Evolutionary conservation across 1,140 invertebrate genomes (phyloP).

Genomic region (Drosophila serrata): DNA sequence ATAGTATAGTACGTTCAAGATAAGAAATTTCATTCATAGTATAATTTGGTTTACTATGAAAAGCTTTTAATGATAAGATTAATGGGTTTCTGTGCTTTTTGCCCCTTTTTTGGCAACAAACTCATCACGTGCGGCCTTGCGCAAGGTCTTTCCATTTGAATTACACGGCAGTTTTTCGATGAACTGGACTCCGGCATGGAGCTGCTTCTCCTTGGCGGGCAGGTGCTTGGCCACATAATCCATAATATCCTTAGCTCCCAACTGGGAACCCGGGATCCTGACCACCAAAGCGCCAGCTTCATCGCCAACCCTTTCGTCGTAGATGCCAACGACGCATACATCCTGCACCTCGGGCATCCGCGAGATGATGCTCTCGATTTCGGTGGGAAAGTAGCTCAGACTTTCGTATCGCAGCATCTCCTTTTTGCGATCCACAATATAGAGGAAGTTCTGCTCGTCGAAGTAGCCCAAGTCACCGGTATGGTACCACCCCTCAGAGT

Average conservation of each 20-base stretch:
- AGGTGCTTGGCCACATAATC: conserved; percentile 73
- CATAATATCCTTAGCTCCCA: conserved; percentile 56
- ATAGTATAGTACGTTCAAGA: neutral
- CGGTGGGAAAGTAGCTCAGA: conserved; percentile 78
- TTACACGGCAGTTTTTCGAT: conserved; percentile 79
- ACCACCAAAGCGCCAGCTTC: conserved; percentile 69
- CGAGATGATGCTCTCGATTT: conserved; percentile 66
- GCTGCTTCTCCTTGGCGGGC: conserved; percentile 85
- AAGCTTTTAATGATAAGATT: neutral
- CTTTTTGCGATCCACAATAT: conserved; percentile 91
- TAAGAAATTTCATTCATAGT: conserved; percentile 20
- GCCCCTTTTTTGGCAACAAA: neutral
- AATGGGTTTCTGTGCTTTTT: neutral
- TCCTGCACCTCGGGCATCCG: conserved; percentile 59
- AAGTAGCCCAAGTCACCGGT: conserved; percentile 91
- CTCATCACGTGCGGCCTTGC: neutral
- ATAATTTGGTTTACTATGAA: neutral
- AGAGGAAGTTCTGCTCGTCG: conserved; percentile 89
- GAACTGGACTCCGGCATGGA: conserved; percentile 88
- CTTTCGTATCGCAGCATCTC: conserved; percentile 91
- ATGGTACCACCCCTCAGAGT: conserved; percentile 90
- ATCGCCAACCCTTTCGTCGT: conserved; percentile 66
- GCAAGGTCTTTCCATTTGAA: conserved; percentile 15
- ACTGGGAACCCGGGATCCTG: conserved; percentile 20
- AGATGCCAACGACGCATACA: conserved; percentile 73